Evolutionary conservation across 2,888 invertebrate species (phyloP).

Genomic region (Ischnura elegans): DNA sequence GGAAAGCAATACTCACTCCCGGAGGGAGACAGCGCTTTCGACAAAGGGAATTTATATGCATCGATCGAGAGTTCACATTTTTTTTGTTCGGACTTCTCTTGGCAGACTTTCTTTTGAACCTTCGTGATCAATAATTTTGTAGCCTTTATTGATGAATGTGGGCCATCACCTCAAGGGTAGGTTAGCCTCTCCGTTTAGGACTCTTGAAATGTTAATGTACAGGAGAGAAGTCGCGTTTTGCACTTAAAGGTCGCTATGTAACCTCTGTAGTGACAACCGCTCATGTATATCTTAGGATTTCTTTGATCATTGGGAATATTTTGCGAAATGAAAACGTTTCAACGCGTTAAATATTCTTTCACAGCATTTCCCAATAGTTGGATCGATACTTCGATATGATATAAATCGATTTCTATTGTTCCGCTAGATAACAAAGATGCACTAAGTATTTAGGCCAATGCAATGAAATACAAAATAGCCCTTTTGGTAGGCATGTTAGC

Average conservation of each 20-base stretch:
- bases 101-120: not conserved
- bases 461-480: too few relatives aligned
- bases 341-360: not conserved
- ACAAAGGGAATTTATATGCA: not conserved
- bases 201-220: not conserved
- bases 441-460: too few relatives aligned
- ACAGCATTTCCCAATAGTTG: too few relatives aligned
- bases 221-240: too few relatives aligned
- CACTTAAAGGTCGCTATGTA: too few relatives aligned
- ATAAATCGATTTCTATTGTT: too few relatives aligned
- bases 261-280: not conserved
- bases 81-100: not conserved
- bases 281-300: not conserved
- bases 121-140: not conserved
- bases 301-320: not conserved
- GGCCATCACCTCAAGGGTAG: not conserved
- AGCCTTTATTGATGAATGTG: not conserved
- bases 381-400: too few relatives aligned
- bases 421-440: too few relatives aligned
- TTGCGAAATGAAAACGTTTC: not conserved
- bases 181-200: not conserved
- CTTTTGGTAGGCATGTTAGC: too few relatives aligned
- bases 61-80: not conserved
- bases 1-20: not conserved
- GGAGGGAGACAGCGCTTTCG: not conserved